Evolutionary conservation across 2,113 vertebrate genomes (phyloP), one percentile per base, ranked within the genome.

Genomic region (Oncorhynchus gorbuscha): DNA sequence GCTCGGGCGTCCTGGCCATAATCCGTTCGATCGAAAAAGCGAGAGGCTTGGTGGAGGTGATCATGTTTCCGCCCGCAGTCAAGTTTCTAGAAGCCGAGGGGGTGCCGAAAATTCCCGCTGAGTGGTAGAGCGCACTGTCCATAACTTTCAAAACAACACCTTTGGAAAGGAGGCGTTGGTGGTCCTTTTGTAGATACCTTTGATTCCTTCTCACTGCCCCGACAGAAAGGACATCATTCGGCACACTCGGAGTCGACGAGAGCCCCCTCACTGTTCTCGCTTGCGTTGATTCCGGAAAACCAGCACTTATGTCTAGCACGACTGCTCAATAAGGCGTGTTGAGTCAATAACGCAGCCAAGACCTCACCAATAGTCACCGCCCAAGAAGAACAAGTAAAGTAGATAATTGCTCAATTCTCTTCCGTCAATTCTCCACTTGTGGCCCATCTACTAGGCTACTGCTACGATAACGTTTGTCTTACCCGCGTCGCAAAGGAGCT

Each of bases 21-120:
- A 99, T 99, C 89, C 98, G 94, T 90, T 99, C 98, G 89, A 99
- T 99, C 88, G 97, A 99, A 92, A 99, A 99, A 76, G 98, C 97
- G 87, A 99, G 94, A 32, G 97, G 95, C 84, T 99, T 99, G 85
- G 93, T 88, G 48, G 94, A 85, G 93, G 90, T 87, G 93, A 96
- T 94, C 94, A 94, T 89, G 93, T 89, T 95, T 90, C 91, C 93
- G 88, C 93, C 95, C 81, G 91, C 87, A 76, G 95, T 88, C 74
- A 93, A 91, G 88, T 89, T 94, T 88, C 93, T 93, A 82, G 93
- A 89, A 88, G 89, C 89, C 79, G 94, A 84, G 85, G 96, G 92
- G 76, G 93, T 92, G 88, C 92, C 91, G 86, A 95, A 87, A 90
- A 95, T 92, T 93, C 96, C 96, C 93, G 94, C 92, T 90, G 95